Base-by-base conservation (phyloP, 2,113 vertebrate species). In the Osmerus eperlanus region DNA sequence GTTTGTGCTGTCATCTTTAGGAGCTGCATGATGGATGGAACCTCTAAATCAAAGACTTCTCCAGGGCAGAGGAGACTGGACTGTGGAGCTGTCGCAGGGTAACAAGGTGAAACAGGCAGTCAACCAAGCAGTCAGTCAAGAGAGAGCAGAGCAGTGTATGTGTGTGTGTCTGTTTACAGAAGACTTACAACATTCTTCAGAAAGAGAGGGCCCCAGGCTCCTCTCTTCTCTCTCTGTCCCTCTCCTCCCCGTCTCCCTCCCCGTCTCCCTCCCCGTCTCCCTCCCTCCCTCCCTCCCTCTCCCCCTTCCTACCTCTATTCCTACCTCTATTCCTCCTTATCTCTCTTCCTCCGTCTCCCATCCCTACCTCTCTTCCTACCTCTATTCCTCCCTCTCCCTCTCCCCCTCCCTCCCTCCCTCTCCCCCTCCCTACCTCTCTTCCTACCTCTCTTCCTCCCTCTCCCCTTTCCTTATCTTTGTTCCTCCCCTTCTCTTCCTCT, bases 1-100 rank as follows among this genome's bases (percentile, higher is more conserved):
- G 29, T 81, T 78, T 76, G 76, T 73, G 23, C 76, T 73, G 76
- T 78, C 78, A 55, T 69, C 69, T 76, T 78, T 71, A 78, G 60
- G 23, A 83, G 71, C 71, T 74, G 74, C 66, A 32, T 32, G 29
- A 32, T 32, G 29, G 29, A 32, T 32, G 29, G 29, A 32, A 32
- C 29, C 29, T 68, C 71, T 61, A 77, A 74, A 77, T 74, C 71
- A 63, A 65, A 81, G 71, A 52, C 18, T 19, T 62, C 66, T 68
- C 53, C 9, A 52, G 21, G 72, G 69, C 68, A 71, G 66, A 56
- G 65, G 69, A 70, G 55, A 52, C 55, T 62, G 11, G 53, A 62
- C 47, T 58, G 54, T 75, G 67, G 32, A 52, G 41, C 67, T 67
- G 71, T 78, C 70, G 75, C 65, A 67, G 72, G 68, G 52, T 53